Evolutionary conservation across 2,888 invertebrate species (phyloP).

Genomic region (Sycophila texana): DNA sequence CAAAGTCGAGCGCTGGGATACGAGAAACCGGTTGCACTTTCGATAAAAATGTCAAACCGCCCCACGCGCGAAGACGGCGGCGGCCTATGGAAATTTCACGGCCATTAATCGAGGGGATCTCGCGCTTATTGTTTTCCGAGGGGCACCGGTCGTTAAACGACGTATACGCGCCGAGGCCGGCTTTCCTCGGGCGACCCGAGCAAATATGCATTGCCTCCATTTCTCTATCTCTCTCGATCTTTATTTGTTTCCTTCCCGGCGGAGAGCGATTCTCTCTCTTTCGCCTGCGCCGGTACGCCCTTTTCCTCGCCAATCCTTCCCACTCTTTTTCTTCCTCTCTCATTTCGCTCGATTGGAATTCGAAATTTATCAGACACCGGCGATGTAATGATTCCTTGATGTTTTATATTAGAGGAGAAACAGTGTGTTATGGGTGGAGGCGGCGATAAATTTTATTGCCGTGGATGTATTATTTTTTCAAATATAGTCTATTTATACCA

Average conservation of each 20-base stretch:
- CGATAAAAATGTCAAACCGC: conserved; percentile 56
- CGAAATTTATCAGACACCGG: no score
- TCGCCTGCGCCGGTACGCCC: background rate
- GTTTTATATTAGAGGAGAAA: no score
- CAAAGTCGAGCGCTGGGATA: conserved; percentile 12
- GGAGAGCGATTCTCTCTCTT: background rate
- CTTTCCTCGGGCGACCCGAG: conserved; percentile 44
- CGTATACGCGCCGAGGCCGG: conserved; percentile 31
- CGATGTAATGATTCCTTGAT: no score
- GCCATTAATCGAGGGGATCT: conserved; percentile 56
- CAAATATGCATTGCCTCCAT: conserved; percentile 42
- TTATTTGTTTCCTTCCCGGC: conserved; percentile 44
- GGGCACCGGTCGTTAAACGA: conserved; percentile 50
- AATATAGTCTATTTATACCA: no score
- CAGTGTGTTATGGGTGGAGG: no score
- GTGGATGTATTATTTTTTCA: no score
- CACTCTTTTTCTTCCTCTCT: background rate
- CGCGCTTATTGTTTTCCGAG: conserved; percentile 58
- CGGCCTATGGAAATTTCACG: conserved; percentile 57
- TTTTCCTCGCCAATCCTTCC: background rate
- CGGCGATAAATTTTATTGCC: no score
- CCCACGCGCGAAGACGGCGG: conserved; percentile 29
- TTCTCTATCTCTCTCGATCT: conserved; percentile 51
- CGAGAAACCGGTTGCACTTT: conserved; percentile 52
- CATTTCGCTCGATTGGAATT: background rate